A percentile compares a stretch with the other conserved stretches of the same genome.
These are phyloP conservation scores for Drosophila mettleri DNA, from an alignment of 2,888 invertebrate species.

Conservation along the genomic window DNA sequence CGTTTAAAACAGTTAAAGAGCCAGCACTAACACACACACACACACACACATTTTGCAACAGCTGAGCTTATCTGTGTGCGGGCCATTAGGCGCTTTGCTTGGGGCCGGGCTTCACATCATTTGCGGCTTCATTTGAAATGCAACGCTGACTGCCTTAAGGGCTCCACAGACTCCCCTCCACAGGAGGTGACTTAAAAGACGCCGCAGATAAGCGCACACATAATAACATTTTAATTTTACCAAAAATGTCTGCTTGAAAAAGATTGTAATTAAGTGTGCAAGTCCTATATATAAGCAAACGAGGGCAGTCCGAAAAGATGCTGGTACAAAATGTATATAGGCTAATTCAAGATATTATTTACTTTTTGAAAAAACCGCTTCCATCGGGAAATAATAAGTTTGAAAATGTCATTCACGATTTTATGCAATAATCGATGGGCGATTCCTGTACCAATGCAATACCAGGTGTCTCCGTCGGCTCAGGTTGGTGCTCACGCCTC, in stretches of 20 bases:
- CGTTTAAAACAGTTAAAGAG: slow-evolving; percentile 82
- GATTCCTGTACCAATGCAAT: too few species aligned
- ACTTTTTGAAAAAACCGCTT: background rate
- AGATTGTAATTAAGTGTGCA: slow-evolving; percentile 49
- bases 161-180: slow-evolving; percentile 17
- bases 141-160: slow-evolving; percentile 61
- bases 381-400: background rate
- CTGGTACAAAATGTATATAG: background rate
- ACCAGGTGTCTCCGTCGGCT: too few species aligned
- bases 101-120: slow-evolving; percentile 51
- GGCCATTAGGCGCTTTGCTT: slow-evolving; percentile 74
- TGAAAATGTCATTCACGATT: background rate
- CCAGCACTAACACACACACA: slow-evolving; percentile 47
- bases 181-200: slow-evolving; percentile 5
- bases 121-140: slow-evolving; percentile 51
- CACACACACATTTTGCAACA: slow-evolving; percentile 14
- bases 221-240: slow-evolving; percentile 68
- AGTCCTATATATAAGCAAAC: background rate
- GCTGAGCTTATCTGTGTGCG: slow-evolving; percentile 41
- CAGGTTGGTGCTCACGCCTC: background rate
- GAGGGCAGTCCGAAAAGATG: background rate
- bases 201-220: slow-evolving; percentile 70
- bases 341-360: too few species aligned
- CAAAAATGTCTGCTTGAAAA: slow-evolving; percentile 32
- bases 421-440: background rate